A percentile compares a stretch with the other conserved stretches of the same genome.
Conservation (phyloP, 2,888 invertebrate genomes). For the Noctua fimbriata region DNA sequence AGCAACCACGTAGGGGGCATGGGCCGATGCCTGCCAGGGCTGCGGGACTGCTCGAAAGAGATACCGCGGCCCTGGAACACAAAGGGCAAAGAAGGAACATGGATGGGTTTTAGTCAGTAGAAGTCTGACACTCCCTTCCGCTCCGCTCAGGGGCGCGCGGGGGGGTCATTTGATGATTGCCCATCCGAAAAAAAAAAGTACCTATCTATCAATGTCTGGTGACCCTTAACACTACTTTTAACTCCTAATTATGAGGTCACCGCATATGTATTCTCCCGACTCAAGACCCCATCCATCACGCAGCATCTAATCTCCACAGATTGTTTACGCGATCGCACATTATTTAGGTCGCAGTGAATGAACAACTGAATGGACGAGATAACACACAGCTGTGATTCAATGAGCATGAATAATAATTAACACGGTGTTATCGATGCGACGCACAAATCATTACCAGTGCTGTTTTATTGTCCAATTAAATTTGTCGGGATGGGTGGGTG, state of each 20-base stretch:
- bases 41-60: too few relatives aligned
- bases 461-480: slow-evolving; percentile 84
- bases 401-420: slow-evolving; percentile 85
- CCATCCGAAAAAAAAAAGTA: too few relatives aligned
- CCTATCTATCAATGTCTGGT: background rate
- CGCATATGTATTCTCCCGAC: slow-evolving; percentile 3
- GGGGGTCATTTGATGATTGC: too few relatives aligned
- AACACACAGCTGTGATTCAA: slow-evolving; percentile 81
- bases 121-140: too few relatives aligned
- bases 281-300: slow-evolving; percentile 23
- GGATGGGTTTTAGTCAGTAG: too few relatives aligned
- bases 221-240: background rate
- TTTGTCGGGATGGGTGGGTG: slow-evolving; percentile 71
- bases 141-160: too few relatives aligned
- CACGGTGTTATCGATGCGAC: slow-evolving; percentile 72
- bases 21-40: too few relatives aligned
- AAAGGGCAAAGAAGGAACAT: too few relatives aligned
- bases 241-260: background rate
- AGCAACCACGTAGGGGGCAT: too few relatives aligned
- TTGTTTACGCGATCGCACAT: slow-evolving; percentile 61
- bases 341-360: slow-evolving; percentile 73
- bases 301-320: slow-evolving; percentile 49
- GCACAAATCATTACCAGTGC: slow-evolving; percentile 80
- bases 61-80: too few relatives aligned
- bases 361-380: slow-evolving; percentile 72